Evolutionary conservation across 2,113 vertebrate species (phyloP).

Genomic region (Sarotherodon lohbergeri): DNA sequence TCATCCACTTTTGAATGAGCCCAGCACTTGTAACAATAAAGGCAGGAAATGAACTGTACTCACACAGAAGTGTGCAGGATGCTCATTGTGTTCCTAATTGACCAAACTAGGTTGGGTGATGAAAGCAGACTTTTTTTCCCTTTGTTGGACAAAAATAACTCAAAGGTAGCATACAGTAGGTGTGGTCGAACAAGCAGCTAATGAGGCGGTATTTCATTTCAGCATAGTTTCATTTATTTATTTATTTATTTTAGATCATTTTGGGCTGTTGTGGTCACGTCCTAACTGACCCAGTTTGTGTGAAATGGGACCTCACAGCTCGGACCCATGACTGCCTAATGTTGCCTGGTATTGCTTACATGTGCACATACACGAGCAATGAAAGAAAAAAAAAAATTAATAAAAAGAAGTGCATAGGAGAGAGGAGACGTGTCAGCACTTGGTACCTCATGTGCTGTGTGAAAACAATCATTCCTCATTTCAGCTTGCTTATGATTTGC

Average conservation of each 20-base stretch:
- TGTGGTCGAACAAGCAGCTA: conserved; percentile 13
- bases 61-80: conserved; percentile 34
- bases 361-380: neutral
- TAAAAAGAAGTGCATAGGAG: neutral
- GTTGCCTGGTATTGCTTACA: neutral
- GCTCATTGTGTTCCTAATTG: conserved; percentile 52
- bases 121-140: neutral
- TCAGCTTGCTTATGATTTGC: neutral
- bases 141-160: conserved; percentile 20
- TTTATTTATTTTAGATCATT: neutral
- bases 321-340: neutral
- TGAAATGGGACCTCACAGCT: neutral
- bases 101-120: conserved; percentile 36
- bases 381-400: neutral
- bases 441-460: neutral
- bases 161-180: neutral
- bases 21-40: conserved; percentile 60
- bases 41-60: conserved; percentile 64
- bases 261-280: neutral
- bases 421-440: neutral
- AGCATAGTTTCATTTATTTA: neutral
- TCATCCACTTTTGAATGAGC: conserved; percentile 51
- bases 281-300: conserved; percentile 26
- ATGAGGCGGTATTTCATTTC: conserved; percentile 15
- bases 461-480: neutral